Percentiles rank a stretch among this genome's conserved stretches.
Conservation (phyloP, 2,888 invertebrate species). For the Psylliodes chrysocephalus region DNA sequence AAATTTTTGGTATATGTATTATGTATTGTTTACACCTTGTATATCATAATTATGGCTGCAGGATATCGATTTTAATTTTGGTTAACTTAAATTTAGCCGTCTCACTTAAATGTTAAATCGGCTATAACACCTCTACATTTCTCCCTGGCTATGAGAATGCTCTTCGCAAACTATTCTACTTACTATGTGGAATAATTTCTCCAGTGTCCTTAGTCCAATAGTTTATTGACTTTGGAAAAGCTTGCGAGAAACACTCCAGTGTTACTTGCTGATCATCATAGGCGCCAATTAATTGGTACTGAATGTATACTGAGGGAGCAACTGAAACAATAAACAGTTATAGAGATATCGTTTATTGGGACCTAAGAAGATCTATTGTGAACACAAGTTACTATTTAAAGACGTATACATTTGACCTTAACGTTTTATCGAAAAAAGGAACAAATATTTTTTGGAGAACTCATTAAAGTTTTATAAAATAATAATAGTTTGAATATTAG, state of each 20-base stretch:
- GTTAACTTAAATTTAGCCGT: not conserved
- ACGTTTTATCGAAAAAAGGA: too few species aligned
- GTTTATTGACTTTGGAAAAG: constrained; percentile 77
- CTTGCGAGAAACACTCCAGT: constrained; percentile 79
- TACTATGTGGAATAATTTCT: constrained; percentile 65
- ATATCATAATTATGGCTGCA: too few species aligned
- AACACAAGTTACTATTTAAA: too few species aligned
- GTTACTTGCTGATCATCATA: constrained; percentile 74
- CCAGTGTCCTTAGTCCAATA: constrained; percentile 79
- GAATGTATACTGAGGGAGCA: constrained; percentile 78
- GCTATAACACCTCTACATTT: not conserved
- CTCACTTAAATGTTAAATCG: not conserved
- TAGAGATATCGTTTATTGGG: too few species aligned
- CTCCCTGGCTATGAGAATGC: not conserved
- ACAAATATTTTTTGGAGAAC: too few species aligned
- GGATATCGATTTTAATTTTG: not conserved
- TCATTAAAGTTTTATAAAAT: too few species aligned
- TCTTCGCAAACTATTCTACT: constrained; percentile 27
- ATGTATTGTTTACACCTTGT: too few species aligned
- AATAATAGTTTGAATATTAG: too few species aligned
- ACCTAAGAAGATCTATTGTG: too few species aligned
- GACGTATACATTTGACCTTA: too few species aligned
- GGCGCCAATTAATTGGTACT: constrained; percentile 77
- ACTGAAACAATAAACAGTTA: constrained; percentile 69
- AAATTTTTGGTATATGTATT: too few species aligned